Percentiles rank a stretch among this genome's conserved stretches.
phyloP scores from a whole-genome alignment of 2,797 vertebrate genomes.

The Sebastes kiyomatsui region DNA sequence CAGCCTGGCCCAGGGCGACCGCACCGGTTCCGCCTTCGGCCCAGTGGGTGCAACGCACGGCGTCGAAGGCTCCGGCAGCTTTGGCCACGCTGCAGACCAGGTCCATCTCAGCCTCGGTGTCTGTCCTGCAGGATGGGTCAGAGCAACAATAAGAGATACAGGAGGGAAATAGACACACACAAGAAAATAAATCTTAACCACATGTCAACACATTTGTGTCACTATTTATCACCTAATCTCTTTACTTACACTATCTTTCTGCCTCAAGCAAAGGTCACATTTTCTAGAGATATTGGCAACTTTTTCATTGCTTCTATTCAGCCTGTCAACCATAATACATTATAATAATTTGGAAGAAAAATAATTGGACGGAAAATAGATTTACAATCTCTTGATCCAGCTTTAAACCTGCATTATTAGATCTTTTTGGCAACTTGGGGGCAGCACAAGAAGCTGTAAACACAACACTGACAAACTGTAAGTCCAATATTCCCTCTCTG shows the following conservation, averaged over 20 bases:
- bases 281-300: neutral
- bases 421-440: neutral
- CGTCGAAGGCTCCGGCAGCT: constrained; percentile 91
- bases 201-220: neutral
- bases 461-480: neutral
- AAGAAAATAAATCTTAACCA: neutral
- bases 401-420: neutral
- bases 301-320: neutral
- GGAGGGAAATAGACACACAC: neutral
- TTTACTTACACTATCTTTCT: neutral
- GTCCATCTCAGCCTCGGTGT: constrained; percentile 90
- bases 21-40: constrained; percentile 94
- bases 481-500: too few relatives aligned
- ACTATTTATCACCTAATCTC: neutral
- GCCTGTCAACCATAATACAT: neutral
- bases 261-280: neutral
- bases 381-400: neutral
- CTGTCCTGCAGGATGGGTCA: constrained; percentile 82
- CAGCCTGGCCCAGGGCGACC: constrained; percentile 86
- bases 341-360: neutral
- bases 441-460: neutral
- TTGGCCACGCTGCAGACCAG: constrained; percentile 88
- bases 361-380: neutral
- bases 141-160: neutral
- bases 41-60: constrained; percentile 93